Conservation (phyloP, 2,113 vertebrate genomes). For the Chitala chitala region DNA sequence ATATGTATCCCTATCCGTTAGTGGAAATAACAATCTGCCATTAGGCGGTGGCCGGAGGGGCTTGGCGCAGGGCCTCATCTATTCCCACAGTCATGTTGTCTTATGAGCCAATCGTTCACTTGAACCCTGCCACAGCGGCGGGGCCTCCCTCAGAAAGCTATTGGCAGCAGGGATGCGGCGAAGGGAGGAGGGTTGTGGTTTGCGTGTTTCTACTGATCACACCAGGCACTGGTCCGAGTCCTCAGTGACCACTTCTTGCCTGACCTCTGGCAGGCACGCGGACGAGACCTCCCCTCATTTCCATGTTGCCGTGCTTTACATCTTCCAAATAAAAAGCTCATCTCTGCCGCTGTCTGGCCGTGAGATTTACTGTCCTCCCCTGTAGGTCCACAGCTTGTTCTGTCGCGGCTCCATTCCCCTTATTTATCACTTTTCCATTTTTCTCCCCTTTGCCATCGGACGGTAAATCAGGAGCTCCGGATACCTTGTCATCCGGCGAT, state of each 20-base stretch:
- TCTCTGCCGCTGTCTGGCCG: constrained; percentile 25
- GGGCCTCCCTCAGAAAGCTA: neutral
- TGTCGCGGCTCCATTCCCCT: constrained; percentile 13
- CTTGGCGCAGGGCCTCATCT: neutral
- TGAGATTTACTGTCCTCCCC: constrained; percentile 23
- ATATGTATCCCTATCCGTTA: neutral
- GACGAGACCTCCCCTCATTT: constrained; percentile 24
- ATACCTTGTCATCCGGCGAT: constrained; percentile 29
- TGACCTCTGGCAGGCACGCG: neutral
- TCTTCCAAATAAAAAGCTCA: constrained; percentile 31
- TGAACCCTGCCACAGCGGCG: neutral
- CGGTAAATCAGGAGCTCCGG: constrained; percentile 28
- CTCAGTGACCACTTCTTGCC: neutral
- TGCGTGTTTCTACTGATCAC: too few relatives aligned
- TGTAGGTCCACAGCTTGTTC: constrained; percentile 29
- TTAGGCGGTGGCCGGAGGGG: neutral
- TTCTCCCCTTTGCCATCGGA: constrained; percentile 19
- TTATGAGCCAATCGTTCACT: neutral
- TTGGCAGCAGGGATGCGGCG: neutral
- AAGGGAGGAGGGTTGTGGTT: neutral
- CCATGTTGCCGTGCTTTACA: constrained; percentile 25
- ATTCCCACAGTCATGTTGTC: neutral
- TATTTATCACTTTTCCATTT: constrained; percentile 31
- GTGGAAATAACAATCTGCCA: neutral
- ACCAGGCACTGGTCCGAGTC: neutral